Conservation (phyloP, 2,797 vertebrate species). For the Hephaestus fuliginosus region DNA sequence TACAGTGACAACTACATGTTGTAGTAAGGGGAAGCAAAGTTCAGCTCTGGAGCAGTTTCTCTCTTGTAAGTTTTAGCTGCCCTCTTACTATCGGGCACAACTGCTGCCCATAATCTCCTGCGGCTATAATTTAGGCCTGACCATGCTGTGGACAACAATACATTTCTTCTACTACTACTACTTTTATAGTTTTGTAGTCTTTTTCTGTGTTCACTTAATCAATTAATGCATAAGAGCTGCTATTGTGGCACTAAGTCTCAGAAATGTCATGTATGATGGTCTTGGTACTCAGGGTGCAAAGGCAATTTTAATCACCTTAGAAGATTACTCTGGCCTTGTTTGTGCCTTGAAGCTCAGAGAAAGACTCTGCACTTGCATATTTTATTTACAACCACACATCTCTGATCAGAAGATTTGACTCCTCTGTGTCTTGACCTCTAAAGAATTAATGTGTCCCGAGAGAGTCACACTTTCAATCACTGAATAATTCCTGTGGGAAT, state of each 20-base stretch:
- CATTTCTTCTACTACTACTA: too few relatives aligned
- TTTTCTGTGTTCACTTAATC: conserved; percentile 22
- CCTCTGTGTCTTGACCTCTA: conserved; percentile 3
- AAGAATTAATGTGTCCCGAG: neutral
- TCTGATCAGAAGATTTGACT: conserved; percentile 10
- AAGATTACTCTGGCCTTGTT: conserved; percentile 25
- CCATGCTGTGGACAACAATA: conserved; percentile 44
- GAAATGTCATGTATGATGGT: conserved; percentile 32
- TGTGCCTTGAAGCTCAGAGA: conserved; percentile 1
- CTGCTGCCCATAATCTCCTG: conserved; percentile 57
- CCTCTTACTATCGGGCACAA: conserved; percentile 30
- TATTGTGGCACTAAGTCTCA: conserved; percentile 41
- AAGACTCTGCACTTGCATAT: neutral
- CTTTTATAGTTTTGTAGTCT: too few relatives aligned
- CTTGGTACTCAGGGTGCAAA: conserved; percentile 4
- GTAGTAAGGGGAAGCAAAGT: neutral
- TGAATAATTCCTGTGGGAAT: conserved; percentile 10
- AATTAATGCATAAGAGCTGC: conserved; percentile 38
- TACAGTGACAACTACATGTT: neutral
- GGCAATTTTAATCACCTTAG: conserved; percentile 21
- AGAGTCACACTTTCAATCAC: conserved; percentile 2
- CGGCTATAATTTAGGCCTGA: conserved; percentile 60
- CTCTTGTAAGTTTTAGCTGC: conserved; percentile 7
- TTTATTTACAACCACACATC: conserved; percentile 15
- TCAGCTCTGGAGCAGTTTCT: conserved; percentile 6